Percentiles rank a stretch among this genome's conserved stretches.
These are phyloP conservation scores for Paratilapia polleni DNA, from an alignment of 2,113 vertebrate species.

Conservation along the genomic window DNA sequence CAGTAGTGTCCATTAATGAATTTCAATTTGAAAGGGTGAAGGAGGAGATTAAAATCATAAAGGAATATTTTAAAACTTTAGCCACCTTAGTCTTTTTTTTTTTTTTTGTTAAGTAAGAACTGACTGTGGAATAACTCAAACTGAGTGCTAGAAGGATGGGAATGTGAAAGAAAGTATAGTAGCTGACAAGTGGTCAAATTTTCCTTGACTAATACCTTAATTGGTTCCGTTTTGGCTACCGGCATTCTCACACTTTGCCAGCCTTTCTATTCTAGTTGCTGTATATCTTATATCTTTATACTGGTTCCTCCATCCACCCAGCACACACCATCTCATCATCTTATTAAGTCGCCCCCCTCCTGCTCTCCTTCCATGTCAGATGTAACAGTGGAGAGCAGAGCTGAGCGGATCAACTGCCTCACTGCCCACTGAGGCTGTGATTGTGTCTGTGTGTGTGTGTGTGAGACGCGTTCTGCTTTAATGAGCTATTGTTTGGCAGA, in stretches of 20 bases:
- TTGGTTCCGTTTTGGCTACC: neutral
- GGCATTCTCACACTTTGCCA: neutral
- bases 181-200: neutral
- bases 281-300: neutral
- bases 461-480: conserved; percentile 68
- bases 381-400: conserved; percentile 39
- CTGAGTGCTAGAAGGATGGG: neutral
- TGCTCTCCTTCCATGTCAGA: conserved; percentile 30
- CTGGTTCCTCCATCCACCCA: neutral
- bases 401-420: conserved; percentile 59
- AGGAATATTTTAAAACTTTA: no score
- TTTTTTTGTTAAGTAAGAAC: neutral
- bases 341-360: neutral
- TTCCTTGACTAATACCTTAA: neutral
- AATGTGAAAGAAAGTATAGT: neutral
- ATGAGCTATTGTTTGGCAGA: conserved; percentile 71
- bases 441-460: conserved; percentile 38
- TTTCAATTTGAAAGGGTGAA: no score
- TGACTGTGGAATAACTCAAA: neutral
- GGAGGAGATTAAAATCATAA: no score
- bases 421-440: conserved; percentile 37
- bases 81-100: neutral
- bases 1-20: no score
- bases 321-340: neutral
- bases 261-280: neutral